Conservation (phyloP, 53 echinoderm and acorn worm genomes). For the Holothuria leucospilota region DNA sequence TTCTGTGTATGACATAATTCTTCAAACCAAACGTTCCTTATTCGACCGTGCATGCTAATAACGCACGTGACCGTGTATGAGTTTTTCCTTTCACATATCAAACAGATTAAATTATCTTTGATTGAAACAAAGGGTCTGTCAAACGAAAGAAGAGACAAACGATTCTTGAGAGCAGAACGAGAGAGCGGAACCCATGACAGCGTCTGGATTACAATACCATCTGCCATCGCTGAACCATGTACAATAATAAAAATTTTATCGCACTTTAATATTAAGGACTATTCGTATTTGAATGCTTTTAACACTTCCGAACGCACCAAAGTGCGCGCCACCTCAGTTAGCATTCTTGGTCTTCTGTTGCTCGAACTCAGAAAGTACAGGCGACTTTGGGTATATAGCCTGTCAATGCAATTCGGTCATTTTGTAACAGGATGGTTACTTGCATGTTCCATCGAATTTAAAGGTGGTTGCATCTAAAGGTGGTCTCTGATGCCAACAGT, state of each 20-base stretch:
- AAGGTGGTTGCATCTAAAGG: too few relatives aligned
- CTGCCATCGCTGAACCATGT: slow-evolving; percentile 38
- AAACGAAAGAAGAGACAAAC: slow-evolving; percentile 1
- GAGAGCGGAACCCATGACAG: slow-evolving; percentile 25
- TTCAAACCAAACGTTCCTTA: neutral
- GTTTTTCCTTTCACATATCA: slow-evolving; percentile 29
- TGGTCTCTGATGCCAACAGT: too few relatives aligned
- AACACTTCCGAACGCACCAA: slow-evolving; percentile 40
- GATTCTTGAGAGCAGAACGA: neutral
- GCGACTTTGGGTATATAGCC: too few relatives aligned
- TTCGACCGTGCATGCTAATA: neutral
- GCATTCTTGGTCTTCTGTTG: too few relatives aligned
- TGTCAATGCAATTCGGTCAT: too few relatives aligned
- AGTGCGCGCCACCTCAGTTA: slow-evolving; percentile 11
- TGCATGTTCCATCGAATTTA: too few relatives aligned
- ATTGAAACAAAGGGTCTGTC: slow-evolving; percentile 36
- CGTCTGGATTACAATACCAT: slow-evolving; percentile 30
- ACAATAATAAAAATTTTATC: slow-evolving; percentile 41
- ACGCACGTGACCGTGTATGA: slow-evolving; percentile 17
- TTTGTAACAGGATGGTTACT: too few relatives aligned
- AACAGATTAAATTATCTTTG: slow-evolving; percentile 39
- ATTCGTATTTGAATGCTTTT: slow-evolving; percentile 45
- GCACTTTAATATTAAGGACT: slow-evolving; percentile 41
- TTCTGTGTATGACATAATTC: too few relatives aligned
- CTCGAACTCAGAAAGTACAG: too few relatives aligned